phyloP scores from a whole-genome alignment of 1,140 invertebrate genomes.

The Coptotermes formosanus region DNA sequence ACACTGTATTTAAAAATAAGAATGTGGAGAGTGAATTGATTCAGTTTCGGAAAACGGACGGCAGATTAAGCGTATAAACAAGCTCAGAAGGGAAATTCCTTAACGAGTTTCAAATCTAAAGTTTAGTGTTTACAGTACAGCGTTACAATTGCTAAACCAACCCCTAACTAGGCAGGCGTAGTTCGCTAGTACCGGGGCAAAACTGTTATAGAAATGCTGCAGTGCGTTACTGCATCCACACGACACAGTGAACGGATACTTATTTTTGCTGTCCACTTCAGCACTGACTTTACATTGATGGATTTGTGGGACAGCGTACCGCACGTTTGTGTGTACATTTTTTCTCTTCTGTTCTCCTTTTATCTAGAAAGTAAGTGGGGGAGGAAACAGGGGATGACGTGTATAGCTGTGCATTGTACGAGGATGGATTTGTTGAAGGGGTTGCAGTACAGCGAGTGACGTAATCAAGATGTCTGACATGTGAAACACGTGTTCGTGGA shows the following conservation, averaged over 20 bases:
- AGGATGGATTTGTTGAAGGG: slow-evolving; percentile 17
- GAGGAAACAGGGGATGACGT: not conserved
- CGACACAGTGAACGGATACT: not conserved
- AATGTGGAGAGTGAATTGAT: too few species aligned
- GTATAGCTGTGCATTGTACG: slow-evolving; percentile 7
- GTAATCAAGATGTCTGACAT: slow-evolving; percentile 7
- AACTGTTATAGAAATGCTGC: too few species aligned
- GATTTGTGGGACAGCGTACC: not conserved
- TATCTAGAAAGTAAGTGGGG: not conserved
- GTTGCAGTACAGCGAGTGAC: not conserved
- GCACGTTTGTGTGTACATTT: not conserved
- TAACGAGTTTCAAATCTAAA: too few species aligned
- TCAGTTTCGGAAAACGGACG: too few species aligned
- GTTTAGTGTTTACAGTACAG: too few species aligned
- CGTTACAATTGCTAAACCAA: too few species aligned
- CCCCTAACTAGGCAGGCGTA: too few species aligned
- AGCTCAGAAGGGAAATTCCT: too few species aligned
- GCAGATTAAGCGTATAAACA: too few species aligned
- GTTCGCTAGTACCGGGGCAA: too few species aligned
- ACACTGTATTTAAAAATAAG: too few species aligned
- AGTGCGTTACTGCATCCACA: too few species aligned
- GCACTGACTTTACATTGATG: not conserved
- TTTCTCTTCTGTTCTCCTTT: not conserved
- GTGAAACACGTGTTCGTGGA: not conserved
- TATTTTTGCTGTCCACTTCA: not conserved